Evolutionary conservation across 2,113 vertebrate species (phyloP).

Genomic region (Pimephales promelas): DNA sequence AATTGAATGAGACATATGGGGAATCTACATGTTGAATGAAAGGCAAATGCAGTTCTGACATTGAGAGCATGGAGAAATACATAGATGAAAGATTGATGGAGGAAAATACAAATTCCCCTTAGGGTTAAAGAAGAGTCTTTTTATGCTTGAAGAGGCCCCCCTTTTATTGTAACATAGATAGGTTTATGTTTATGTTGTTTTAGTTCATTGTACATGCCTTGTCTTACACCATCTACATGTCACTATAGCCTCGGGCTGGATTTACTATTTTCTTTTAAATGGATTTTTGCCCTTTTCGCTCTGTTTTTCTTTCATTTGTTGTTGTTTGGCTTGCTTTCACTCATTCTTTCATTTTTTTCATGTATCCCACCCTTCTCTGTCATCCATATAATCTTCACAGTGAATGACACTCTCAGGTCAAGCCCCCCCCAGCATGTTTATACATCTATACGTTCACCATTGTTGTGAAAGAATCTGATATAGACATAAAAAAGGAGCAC

Average conservation of each 20-base stretch:
- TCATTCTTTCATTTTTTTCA: constrained; percentile 25
- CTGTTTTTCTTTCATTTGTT: constrained; percentile 15
- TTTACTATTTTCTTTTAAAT: constrained; percentile 16
- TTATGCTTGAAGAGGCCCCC: background rate
- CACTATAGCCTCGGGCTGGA: constrained; percentile 18
- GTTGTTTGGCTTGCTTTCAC: constrained; percentile 9
- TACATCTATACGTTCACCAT: background rate
- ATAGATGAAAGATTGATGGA: constrained; percentile 21
- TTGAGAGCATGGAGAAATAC: background rate
- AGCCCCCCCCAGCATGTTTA: background rate
- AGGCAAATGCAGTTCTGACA: constrained; percentile 2
- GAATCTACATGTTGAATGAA: background rate
- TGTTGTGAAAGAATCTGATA: background rate
- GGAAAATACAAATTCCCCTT: background rate
- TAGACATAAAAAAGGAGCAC: background rate
- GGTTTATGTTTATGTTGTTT: constrained; percentile 23
- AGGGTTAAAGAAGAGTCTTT: background rate
- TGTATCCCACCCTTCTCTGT: constrained; percentile 15
- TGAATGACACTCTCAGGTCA: background rate
- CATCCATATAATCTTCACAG: background rate
- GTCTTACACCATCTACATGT: background rate
- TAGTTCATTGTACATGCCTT: constrained; percentile 2
- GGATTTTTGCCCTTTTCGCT: background rate
- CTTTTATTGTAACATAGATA: background rate
- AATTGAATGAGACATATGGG: background rate